These are phyloP conservation scores for Acanthornis magna DNA, from an alignment of 2,797 vertebrate species.

Conservation along the genomic window DNA sequence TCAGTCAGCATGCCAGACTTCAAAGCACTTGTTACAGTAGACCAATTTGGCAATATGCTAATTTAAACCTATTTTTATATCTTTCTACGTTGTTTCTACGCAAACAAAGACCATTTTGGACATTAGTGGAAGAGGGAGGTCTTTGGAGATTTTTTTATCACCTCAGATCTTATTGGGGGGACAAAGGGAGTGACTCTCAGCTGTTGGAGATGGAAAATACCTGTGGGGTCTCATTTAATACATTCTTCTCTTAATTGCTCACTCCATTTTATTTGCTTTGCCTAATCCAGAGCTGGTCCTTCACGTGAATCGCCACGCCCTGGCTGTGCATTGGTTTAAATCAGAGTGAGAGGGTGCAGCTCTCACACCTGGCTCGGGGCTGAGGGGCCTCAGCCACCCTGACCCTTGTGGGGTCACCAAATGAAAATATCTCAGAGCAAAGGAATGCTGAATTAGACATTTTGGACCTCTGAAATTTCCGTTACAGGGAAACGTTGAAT, in stretches of 20 bases:
- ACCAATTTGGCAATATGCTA: constrained; percentile 71
- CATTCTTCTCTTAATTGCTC: not conserved
- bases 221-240: not conserved
- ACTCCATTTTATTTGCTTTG: not conserved
- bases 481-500: not conserved
- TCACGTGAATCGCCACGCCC: not conserved
- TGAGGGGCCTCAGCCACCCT: not conserved
- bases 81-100: constrained; percentile 27
- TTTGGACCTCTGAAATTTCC: not conserved
- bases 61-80: constrained; percentile 62
- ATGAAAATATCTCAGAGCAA: not conserved
- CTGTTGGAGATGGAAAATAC: not conserved
- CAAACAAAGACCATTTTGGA: constrained; percentile 61
- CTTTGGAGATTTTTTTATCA: constrained; percentile 22
- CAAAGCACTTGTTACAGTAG: constrained; percentile 69
- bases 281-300: not conserved
- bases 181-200: not conserved
- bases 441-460: not conserved
- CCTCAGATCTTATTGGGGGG: not conserved
- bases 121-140: not conserved
- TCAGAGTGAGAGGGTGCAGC: not conserved
- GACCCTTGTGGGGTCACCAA: not conserved
- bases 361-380: not conserved
- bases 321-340: not conserved
- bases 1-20: constrained; percentile 69